Base-by-base conservation (phyloP, 2,797 vertebrate species). In the Coregonus suidteri region DNA sequence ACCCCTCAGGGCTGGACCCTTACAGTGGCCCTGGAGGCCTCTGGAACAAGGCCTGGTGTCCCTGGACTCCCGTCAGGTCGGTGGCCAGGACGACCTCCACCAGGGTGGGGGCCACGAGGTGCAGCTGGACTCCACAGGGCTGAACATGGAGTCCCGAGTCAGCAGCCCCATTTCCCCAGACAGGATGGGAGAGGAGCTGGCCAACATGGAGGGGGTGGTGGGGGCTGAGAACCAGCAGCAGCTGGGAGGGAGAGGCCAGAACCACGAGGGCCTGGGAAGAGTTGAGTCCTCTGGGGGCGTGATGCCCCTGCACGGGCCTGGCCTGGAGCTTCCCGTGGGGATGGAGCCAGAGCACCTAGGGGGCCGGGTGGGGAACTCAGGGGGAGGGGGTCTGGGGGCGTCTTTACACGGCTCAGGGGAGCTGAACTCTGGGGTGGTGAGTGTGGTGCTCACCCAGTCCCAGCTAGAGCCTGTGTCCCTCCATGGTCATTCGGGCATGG, bases 81-180 rank as follows among this genome's bases (percentile, higher is more conserved):
- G 86, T 4, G 85, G 94, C 0, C 97, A 98, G 6, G 90, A 91
- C 25, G 91, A 94, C 84, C 96, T 98, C 83, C 97, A 98, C 86
- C 95, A 96, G 74, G 84, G 90, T 0, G 95, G 96, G 66, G 92
- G 94, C 85, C 97, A 99, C 0, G 97, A 99, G 74, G 95, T 96
- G 78, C 91, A 93, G 0, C 91, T 99, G 89, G 96, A 98, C 87
- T 93, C 96, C 31, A 90, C 95, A 4, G 90, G 96, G 31, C 95
- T 99, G 91, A 90, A 96, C 75, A 98, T 95, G 0, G 97, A 98
- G 79, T 98, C 98, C 0, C 95, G 97, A 9, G 97, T 98, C n/a
- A 96, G 96, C 91, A 99, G 97, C 88, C 97, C 98, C 35, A 97
- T 99, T 90, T 97, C 97, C 4, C 94, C 96, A 0, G 96, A 99